phyloP scores from a whole-genome alignment of 2,113 vertebrate species.

The Opisthocomus hoazin region DNA sequence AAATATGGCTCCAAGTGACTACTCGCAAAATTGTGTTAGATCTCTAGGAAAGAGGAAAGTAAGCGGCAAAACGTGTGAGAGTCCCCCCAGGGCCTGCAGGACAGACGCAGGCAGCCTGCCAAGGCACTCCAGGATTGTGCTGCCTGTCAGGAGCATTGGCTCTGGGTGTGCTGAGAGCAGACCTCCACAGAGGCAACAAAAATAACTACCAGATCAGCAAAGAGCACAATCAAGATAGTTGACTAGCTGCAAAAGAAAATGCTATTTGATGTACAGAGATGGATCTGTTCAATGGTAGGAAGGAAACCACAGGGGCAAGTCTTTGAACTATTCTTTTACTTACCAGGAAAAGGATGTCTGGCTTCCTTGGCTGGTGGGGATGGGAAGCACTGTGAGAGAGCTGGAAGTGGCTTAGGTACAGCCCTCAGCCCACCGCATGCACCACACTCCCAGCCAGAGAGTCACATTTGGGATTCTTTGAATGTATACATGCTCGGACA shows the following conservation, averaged over 20 bases:
- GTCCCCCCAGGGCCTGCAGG: slow-evolving; percentile 18
- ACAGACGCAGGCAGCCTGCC: slow-evolving; percentile 23
- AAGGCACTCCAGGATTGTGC: slow-evolving; percentile 56
- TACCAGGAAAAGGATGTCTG: neutral
- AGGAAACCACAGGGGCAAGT: neutral
- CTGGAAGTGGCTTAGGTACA: neutral
- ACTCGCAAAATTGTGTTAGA: slow-evolving; percentile 25
- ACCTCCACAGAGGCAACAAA: slow-evolving; percentile 14
- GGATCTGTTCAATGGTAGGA: neutral
- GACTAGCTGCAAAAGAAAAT: neutral
- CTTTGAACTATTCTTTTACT: neutral
- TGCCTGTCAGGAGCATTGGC: slow-evolving; percentile 45
- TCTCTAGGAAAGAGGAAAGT: slow-evolving; percentile 49
- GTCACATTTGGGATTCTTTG: neutral
- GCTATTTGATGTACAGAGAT: neutral
- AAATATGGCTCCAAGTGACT: slow-evolving; percentile 43
- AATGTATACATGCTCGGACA: neutral
- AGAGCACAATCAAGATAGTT: neutral
- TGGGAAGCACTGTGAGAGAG: neutral
- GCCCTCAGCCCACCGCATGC: neutral
- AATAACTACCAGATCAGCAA: slow-evolving; percentile 52
- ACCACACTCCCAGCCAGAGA: neutral
- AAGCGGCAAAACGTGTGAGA: neutral
- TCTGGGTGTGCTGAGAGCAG: slow-evolving; percentile 35
- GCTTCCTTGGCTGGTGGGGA: neutral